Evolutionary conservation across 2,113 vertebrate genomes (phyloP).

Genomic region (Narcine bancroftii): DNA sequence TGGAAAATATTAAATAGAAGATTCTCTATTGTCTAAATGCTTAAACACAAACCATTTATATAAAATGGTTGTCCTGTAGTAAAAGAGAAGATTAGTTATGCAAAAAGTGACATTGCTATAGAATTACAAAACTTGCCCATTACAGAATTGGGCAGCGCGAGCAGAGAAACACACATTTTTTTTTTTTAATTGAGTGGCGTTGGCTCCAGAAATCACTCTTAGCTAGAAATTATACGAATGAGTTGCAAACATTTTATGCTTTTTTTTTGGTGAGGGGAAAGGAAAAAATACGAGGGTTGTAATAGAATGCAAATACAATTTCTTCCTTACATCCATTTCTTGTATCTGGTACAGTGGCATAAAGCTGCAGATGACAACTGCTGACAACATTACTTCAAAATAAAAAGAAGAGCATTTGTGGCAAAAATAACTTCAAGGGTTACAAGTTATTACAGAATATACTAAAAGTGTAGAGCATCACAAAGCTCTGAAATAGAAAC

Average conservation of each 20-base stretch:
- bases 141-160: neutral
- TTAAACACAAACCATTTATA: neutral
- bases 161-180: too few relatives aligned
- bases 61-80: neutral
- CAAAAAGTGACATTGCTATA: neutral
- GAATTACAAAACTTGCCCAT: neutral
- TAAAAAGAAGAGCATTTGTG: too few relatives aligned
- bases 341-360: neutral
- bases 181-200: neutral
- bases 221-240: neutral
- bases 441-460: neutral
- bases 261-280: neutral
- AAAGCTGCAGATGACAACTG: neutral
- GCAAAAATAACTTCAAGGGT: neutral
- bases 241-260: neutral
- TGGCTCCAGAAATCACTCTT: neutral
- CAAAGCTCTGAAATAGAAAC: neutral
- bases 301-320: neutral
- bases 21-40: neutral
- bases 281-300: neutral
- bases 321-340: neutral
- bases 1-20: constrained; percentile 48
- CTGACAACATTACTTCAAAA: neutral
- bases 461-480: neutral
- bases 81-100: neutral